Percentiles rank a stretch among this genome's conserved stretches.
phyloP scores from a whole-genome alignment of 2,113 vertebrate species.

The Ptilorrhoa leucosticta region DNA sequence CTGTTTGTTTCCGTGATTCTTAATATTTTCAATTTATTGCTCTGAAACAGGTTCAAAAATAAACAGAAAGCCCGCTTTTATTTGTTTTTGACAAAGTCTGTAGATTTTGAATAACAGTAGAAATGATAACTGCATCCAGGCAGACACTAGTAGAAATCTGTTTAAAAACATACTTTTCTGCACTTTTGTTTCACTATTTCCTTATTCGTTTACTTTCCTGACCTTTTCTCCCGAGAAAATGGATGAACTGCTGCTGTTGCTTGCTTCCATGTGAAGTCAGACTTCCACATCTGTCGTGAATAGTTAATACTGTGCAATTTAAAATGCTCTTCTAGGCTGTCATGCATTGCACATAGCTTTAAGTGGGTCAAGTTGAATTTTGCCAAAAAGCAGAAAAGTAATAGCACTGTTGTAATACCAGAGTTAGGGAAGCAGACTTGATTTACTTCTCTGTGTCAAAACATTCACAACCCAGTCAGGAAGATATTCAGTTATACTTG shows the following conservation, averaged over 20 bases:
- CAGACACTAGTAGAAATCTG: neutral
- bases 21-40: neutral
- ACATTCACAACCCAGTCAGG: neutral
- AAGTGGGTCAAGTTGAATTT: neutral
- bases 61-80: neutral
- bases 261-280: neutral
- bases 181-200: neutral
- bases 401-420: neutral
- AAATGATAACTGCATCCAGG: neutral
- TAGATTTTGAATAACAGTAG: neutral
- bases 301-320: neutral
- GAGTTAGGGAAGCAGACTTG: neutral
- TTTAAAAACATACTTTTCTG: neutral
- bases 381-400: neutral
- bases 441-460: neutral
- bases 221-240: neutral
- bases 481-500: neutral
- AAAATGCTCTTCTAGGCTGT: neutral
- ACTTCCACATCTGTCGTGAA: neutral
- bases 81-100: neutral
- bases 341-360: neutral
- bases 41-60: neutral
- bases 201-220: neutral
- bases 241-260: neutral
- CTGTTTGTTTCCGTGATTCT: neutral